Evolutionary conservation across 2,888 invertebrate species (phyloP), one percentile per base, ranked within the genome.

Genomic region (Latrodectus hesperus): DNA sequence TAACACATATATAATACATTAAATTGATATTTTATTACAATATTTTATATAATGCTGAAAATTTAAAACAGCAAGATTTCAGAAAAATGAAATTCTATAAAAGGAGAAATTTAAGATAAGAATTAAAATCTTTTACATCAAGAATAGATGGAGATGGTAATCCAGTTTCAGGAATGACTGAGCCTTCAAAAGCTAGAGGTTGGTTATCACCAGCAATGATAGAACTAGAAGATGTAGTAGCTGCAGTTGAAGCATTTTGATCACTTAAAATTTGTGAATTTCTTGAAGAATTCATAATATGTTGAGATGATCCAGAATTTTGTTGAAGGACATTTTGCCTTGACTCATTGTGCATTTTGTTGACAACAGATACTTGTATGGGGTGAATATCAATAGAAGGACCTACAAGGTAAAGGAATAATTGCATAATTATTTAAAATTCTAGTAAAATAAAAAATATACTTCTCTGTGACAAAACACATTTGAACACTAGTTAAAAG

Each of bases 311-410:
- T 78, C 85, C 55, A n/a, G 71, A 51, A 76, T 60, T 85, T 60
- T 75, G 79, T 65, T 84, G 84, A 22, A 89, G 60, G 55, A 86
- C 60, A 71, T 75, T 86, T 49, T 72, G 86, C 71, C 65, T 38
- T 65, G 82, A 11, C 53, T 83, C 84, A 74, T 78, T n/a, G 26
- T 81, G 79, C 60, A 79, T 72, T 75, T 80, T 80, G 14, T 86
- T 89, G 26, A 89, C 53, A 17, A 85, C 70, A 78, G 88, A 83
- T 75, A 89, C 89, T 83, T 82, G 86, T 17, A 89, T 71, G 17
- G 89, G 83, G 26, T 76, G 79, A 76, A 88, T 77, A 72, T 81
- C 80, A 22, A 88, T 68, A 64, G 88, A 26, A 67, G 82, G 22
- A 17, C 81, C 86, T 86, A 51, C 49, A 83, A 16, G 14, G 9